A percentile compares a stretch with the other conserved stretches of the same genome.
phyloP scores from a whole-genome alignment of 2,113 vertebrate genomes.

The Muntiacus reevesi region DNA sequence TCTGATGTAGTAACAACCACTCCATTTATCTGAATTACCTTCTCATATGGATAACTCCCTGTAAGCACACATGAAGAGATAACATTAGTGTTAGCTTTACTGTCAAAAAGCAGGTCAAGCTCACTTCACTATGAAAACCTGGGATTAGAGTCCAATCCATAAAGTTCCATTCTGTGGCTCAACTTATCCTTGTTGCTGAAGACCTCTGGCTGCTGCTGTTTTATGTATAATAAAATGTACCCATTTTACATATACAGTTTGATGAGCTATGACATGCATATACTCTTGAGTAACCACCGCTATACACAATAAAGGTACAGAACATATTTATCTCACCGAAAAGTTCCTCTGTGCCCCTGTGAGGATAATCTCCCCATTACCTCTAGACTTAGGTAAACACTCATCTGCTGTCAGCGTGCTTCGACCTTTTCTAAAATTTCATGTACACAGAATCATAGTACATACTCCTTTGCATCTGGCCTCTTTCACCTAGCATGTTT shows the following conservation, averaged over 20 bases:
- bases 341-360: neutral
- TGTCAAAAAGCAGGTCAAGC: neutral
- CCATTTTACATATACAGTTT: neutral
- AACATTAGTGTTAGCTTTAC: neutral
- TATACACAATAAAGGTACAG: neutral
- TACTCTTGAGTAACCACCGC: neutral
- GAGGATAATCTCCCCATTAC: neutral
- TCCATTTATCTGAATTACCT: neutral
- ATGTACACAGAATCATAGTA: neutral
- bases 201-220: neutral
- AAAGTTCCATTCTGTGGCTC: neutral
- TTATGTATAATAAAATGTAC: neutral
- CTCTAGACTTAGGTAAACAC: neutral
- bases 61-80: neutral
- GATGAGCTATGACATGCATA: neutral
- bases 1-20: neutral
- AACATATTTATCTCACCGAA: neutral
- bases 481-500: neutral
- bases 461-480: neutral
- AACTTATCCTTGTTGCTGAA: neutral
- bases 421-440: constrained; percentile 23
- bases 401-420: neutral
- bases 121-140: neutral
- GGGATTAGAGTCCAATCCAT: neutral
- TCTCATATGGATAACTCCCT: neutral